Base-by-base conservation (phyloP, 2,888 invertebrate genomes). In the Philopedon plagiatum region DNA sequence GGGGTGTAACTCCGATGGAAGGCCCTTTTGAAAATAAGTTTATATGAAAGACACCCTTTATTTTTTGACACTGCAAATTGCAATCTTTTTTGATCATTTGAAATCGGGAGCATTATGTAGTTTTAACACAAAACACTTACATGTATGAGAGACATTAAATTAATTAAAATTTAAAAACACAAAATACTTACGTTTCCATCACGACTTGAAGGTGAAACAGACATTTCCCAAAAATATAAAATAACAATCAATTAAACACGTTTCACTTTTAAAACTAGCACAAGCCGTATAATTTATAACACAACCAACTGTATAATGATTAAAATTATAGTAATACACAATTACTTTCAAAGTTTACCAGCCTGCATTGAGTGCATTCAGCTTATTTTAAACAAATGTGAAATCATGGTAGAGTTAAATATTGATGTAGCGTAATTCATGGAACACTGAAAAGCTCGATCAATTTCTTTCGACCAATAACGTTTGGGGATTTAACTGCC, bases 151-250 rank as follows among this genome's bases (percentile, higher is more conserved):
- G 11, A 32, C 11, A 32, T 32, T 32, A 32, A 3, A 1, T 9
- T 32, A 23, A 21, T n/a, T n/a, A n/a, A n/a, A n/a, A n/a, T n/a
- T n/a, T n/a, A n/a, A n/a, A n/a, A n/a, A n/a, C n/a, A n/a, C n/a
- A n/a, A n/a, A n/a, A n/a, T n/a, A 71, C 66, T 71, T 67, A 71
- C 71, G 26, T 71, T 64, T 71, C 29, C 66, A 41, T 21, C 49
- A 11, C 39, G 13, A 7, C 37, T 62, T 18, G 56, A 37, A 5
- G 71, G 71, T 19, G 61, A 56, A 26, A 71, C 71, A 13, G 65
- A 66, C 71, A 71, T 71, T 13, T 60, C 66, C 34, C 19, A 41
- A 21, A 70, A 63, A 49, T 46, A 58, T 18, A 54, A 18, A 29
- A 58, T 18, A 54, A 18, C 13, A 54, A 54, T 26, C 23, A 29